Evolutionary conservation across 2,797 vertebrate species (phyloP).

Genomic region (Pelobates cultripes): DNA sequence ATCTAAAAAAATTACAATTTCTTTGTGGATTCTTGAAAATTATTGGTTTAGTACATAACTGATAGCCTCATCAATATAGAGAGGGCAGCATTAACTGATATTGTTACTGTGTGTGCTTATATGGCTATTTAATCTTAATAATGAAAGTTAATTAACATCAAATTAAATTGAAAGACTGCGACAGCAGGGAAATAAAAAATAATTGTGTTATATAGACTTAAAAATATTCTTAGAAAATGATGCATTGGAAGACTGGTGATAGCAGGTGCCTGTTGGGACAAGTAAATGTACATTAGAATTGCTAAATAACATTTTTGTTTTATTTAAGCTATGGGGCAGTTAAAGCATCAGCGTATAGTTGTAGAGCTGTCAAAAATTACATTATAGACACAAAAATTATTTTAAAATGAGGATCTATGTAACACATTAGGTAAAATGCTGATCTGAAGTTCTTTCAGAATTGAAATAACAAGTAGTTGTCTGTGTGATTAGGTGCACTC

Average conservation of each 20-base stretch:
- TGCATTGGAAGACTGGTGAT: conserved; percentile 4
- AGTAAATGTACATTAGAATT: background rate
- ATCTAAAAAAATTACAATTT: too few relatives aligned
- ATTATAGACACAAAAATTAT: background rate
- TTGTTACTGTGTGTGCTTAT: conserved; percentile 30
- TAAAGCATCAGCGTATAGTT: background rate
- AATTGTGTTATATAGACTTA: conserved; percentile 23
- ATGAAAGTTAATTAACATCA: conserved; percentile 47
- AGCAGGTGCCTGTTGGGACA: conserved; percentile 1
- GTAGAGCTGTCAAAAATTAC: background rate
- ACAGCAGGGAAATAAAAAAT: conserved; percentile 44
- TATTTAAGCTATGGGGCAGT: background rate
- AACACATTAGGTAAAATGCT: too few relatives aligned
- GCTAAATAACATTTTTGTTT: background rate
- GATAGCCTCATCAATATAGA: conserved; percentile 13
- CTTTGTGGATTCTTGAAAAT: too few relatives aligned
- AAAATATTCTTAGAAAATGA: conserved; percentile 35
- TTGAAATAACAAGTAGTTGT: too few relatives aligned
- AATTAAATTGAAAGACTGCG: conserved; percentile 39
- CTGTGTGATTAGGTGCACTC: too few relatives aligned
- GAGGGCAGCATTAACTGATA: conserved; percentile 24
- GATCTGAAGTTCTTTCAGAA: too few relatives aligned
- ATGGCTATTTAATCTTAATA: conserved; percentile 47
- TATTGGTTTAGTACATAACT: too few relatives aligned
- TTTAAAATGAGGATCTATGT: too few relatives aligned